Base-by-base conservation (phyloP, 2,888 invertebrate species). In the Xanthia togata region DNA sequence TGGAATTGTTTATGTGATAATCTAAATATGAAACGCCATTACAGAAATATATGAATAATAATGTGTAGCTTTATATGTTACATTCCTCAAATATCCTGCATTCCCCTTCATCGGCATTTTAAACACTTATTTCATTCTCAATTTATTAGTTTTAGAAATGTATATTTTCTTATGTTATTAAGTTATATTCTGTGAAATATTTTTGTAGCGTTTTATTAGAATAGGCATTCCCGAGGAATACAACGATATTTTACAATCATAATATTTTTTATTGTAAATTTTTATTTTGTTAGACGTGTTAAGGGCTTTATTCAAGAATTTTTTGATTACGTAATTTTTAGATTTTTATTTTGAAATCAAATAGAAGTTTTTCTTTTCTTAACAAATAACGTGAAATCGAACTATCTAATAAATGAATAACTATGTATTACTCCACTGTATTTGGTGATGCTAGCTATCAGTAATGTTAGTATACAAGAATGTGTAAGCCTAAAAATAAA, bases 401-500 rank as follows among this genome's bases (percentile, higher is more conserved):
- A 87, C 76, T 89, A 89, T 89, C 73, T 87, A 78, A 83, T 87
- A 78, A 90, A 87, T 79, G 35, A 82, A 79, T 86, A 79, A 85
- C 78, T 87, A 83, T 84, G 59, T n/a, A 83, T 89, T 83, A 87
- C 82, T 88, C 79, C 81, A 87, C 86, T 91, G 90, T 92, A 91
- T 92, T 92, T 92, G 93, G 92, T 88, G 84, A 90, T 92, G 93
- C 93, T 94, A 94, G 93, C 89, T 92, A 91, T 92, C 93, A 82
- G 89, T 90, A 89, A 91, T 93, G 90, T 93, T 92, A 92, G 90
- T 91, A 91, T 90, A 92, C 89, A 90, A 89, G 63, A 90, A 89
- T 95, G 94, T 95, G 94, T 96, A 95, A 94, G 93, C 94, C 90
- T 94, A 92, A 91, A 87, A 94, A 94, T 93, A 94, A 96, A 95